Percentiles rank a stretch among this genome's conserved stretches.
Evolutionary conservation across 2,797 vertebrate species (phyloP).

Genomic region (Pachyuromys duprasi): DNA sequence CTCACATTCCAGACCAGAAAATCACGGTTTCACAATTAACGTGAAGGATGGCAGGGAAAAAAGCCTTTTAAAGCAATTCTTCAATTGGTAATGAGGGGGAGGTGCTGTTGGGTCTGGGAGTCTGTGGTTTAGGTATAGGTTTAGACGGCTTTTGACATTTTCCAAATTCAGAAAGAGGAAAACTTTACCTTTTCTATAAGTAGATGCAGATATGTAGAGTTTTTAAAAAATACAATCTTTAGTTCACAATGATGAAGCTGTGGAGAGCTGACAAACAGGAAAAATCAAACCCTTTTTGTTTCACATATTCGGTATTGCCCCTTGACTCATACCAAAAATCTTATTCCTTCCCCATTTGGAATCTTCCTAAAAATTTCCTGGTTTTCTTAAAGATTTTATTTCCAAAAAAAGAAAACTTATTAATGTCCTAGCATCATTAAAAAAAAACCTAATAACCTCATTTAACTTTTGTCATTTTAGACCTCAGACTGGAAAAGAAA

Average conservation of each 20-base stretch:
- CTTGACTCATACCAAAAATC: not conserved
- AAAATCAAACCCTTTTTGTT: not conserved
- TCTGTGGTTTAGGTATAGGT: conserved; percentile 40
- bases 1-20: not conserved
- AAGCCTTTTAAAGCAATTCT: conserved; percentile 48
- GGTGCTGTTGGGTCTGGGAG: not conserved
- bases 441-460: conserved; percentile 26
- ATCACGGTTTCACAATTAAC: conserved; percentile 34
- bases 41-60: conserved; percentile 52
- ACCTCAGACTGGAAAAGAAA: not conserved
- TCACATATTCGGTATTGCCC: not conserved
- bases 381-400: conserved; percentile 12
- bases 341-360: conserved; percentile 4
- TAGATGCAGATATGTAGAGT: not conserved
- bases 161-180: not conserved
- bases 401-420: conserved; percentile 15
- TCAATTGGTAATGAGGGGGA: not conserved
- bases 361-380: not conserved
- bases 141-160: conserved; percentile 41
- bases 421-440: not conserved
- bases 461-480: conserved; percentile 16
- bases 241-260: not conserved
- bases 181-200: conserved; percentile 28
- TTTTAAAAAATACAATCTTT: conserved; percentile 35
- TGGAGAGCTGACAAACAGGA: not conserved